Conservation (phyloP, 1,140 invertebrate species). For the Cydia pomonella region DNA sequence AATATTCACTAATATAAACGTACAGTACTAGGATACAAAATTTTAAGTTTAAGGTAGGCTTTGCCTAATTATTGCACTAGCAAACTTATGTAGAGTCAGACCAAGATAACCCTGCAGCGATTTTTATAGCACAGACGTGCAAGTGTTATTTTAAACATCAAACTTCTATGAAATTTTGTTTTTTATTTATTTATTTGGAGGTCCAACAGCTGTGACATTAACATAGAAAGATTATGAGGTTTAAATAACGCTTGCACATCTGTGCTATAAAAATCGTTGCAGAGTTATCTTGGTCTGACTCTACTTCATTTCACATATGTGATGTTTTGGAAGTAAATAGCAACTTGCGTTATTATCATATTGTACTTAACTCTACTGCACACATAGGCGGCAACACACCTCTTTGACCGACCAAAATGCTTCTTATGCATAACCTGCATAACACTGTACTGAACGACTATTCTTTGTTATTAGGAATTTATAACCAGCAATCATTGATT, state of each 20-base stretch:
- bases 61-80: slow-evolving; percentile 79
- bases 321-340: slow-evolving; percentile 51
- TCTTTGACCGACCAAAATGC: background rate
- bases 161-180: too few relatives aligned
- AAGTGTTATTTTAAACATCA: too few relatives aligned
- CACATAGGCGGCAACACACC: slow-evolving; percentile 33
- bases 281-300: too few relatives aligned
- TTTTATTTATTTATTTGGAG: too few relatives aligned
- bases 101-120: too few relatives aligned
- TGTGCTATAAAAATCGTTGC: too few relatives aligned
- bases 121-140: too few relatives aligned
- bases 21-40: slow-evolving; percentile 74
- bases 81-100: slow-evolving; percentile 69
- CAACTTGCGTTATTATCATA: slow-evolving; percentile 38
- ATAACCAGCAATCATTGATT: too few relatives aligned
- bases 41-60: slow-evolving; percentile 71
- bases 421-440: slow-evolving; percentile 11
- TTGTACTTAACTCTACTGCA: slow-evolving; percentile 42
- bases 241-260: too few relatives aligned
- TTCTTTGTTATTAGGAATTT: background rate
- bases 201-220: too few relatives aligned
- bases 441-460: background rate
- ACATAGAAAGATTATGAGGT: too few relatives aligned
- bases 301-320: slow-evolving; percentile 53
- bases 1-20: slow-evolving; percentile 56